A percentile compares a stretch with the other conserved stretches of the same genome.
Conservation (phyloP, 2,888 invertebrate species). For the Tinea trinotella region DNA sequence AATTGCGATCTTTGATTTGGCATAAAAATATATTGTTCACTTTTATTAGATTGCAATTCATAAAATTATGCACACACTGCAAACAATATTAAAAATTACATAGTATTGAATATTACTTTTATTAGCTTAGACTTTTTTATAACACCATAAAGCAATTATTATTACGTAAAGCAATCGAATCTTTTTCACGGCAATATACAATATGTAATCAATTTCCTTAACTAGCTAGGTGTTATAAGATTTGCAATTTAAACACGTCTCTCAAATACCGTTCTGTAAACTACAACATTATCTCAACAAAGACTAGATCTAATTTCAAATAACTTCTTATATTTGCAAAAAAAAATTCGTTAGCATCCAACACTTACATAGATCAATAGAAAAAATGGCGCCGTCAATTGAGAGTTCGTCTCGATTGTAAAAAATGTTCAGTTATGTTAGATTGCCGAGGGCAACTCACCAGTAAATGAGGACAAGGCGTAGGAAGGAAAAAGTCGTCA, state of each 20-base stretch:
- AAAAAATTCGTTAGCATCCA: conserved; percentile 1
- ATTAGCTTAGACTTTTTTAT: no score
- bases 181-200: not conserved
- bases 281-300: not conserved
- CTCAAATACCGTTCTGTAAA: not conserved
- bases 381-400: conserved; percentile 29
- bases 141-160: no score
- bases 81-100: no score
- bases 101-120: no score
- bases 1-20: no score
- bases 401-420: conserved; percentile 28
- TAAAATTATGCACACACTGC: no score
- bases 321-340: not conserved
- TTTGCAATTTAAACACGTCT: not conserved
- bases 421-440: conserved; percentile 52
- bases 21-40: no score
- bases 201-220: not conserved
- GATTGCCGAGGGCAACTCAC: conserved; percentile 51
- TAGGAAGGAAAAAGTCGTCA: conserved; percentile 34
- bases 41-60: no score
- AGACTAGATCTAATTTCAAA: not conserved
- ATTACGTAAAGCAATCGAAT: not conserved
- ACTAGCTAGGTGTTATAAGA: not conserved
- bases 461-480: conserved; percentile 39
- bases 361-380: not conserved